Conservation (phyloP, 1,140 invertebrate species). For the Tyrophagus putrescentiae region DNA sequence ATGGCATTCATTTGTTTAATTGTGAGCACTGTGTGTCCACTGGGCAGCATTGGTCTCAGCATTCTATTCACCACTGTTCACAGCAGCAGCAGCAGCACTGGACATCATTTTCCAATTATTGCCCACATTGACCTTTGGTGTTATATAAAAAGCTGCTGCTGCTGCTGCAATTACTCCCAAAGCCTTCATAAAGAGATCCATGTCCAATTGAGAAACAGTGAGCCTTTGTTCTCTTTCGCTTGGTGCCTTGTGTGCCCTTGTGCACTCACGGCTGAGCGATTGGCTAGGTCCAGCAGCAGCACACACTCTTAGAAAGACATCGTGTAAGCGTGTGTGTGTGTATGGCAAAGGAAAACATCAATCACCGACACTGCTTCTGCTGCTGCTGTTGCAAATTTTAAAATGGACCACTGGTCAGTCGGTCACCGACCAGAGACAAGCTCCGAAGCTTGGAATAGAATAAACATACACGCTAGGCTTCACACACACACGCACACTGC, state of each 20-base stretch:
- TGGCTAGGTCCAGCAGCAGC: too few species aligned
- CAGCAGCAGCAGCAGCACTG: background rate
- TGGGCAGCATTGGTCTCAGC: background rate
- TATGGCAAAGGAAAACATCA: too few species aligned
- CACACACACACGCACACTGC: too few species aligned
- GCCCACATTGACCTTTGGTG: background rate
- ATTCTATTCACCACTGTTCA: background rate
- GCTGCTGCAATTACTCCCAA: slow-evolving; percentile 14
- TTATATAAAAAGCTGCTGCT: too few species aligned
- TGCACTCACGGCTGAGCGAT: too few species aligned
- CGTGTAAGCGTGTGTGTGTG: background rate
- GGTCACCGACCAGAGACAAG: too few species aligned
- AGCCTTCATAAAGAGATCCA: background rate
- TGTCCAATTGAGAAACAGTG: slow-evolving; percentile 4
- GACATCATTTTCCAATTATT: background rate
- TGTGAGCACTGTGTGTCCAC: background rate
- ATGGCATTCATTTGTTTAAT: slow-evolving; percentile 9
- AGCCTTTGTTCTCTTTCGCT: background rate
- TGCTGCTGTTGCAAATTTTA: slow-evolving; percentile 1
- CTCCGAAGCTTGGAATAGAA: too few species aligned
- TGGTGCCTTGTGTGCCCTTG: background rate
- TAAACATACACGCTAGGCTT: too few species aligned
- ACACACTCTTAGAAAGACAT: too few species aligned
- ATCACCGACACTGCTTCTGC: too few species aligned
- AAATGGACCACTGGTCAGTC: slow-evolving; percentile 11